A percentile compares a stretch with the other conserved stretches of the same genome.
phyloP scores from a whole-genome alignment of 2,797 vertebrate species.

The Mallotus villosus region DNA sequence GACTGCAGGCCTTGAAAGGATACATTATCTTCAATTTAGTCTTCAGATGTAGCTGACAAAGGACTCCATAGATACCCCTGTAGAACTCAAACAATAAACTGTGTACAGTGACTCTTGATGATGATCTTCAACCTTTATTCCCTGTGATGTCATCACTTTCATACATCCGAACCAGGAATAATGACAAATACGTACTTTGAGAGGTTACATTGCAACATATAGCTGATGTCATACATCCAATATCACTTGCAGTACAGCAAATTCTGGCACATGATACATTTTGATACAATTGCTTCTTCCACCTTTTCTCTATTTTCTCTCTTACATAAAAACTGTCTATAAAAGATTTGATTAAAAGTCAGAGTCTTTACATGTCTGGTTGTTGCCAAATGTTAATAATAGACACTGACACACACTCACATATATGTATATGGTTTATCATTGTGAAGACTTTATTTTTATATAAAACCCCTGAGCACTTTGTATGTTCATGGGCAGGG shows the following conservation, averaged over 20 bases:
- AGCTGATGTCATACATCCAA: constrained; percentile 22
- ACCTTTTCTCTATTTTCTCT: constrained; percentile 30
- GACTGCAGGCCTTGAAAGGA: not conserved
- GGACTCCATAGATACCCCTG: not conserved
- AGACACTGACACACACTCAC: constrained; percentile 25
- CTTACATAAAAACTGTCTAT: not conserved
- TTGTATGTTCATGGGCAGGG: constrained; percentile 72
- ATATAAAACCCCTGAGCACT: constrained; percentile 69
- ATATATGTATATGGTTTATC: constrained; percentile 61
- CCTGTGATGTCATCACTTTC: constrained; percentile 1
- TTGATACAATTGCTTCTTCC: constrained; percentile 22
- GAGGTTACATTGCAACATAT: constrained; percentile 11
- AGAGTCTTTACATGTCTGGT: constrained; percentile 69
- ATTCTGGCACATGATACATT: constrained; percentile 31
- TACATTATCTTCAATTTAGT: constrained; percentile 5
- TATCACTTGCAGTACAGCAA: constrained; percentile 18
- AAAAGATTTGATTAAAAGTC: constrained; percentile 23
- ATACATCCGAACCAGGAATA: not conserved
- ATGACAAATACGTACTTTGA: not conserved
- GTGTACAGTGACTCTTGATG: constrained; percentile 2
- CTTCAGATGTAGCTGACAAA: constrained; percentile 32
- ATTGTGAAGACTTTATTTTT: constrained; percentile 84
- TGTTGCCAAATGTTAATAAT: constrained; percentile 81
- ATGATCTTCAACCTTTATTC: not conserved
- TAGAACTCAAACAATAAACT: not conserved